Base-by-base conservation (phyloP, 2,888 invertebrate genomes). In the Galerucella nymphaeae region DNA sequence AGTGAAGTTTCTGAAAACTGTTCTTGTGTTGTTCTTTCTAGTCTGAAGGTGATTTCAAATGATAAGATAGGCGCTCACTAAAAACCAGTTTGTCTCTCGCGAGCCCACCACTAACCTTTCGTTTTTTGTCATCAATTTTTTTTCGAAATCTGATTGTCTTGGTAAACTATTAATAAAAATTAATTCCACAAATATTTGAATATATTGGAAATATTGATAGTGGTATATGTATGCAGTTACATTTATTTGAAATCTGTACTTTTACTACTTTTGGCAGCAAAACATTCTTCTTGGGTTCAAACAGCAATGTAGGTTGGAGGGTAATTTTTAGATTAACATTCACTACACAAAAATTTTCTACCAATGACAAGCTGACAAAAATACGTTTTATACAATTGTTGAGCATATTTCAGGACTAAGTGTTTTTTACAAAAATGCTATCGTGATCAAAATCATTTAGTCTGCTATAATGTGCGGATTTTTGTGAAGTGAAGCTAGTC, bases 391-490 rank as follows among this genome's bases (percentile, higher is more conserved):
- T 77, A 77, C 77, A 77, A 70, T 73, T 55, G 71, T 77, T 77
- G 77, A 77, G 77, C 77, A 77, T 76, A 76, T 23, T 77, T 77
- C 77, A 77, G 77, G 77, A 68, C 76, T 70, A 68, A 64, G 65
- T 76, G 64, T 74, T 71, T 77, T 76, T 74, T 77, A 77, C 77
- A 77, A 70, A 70, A 64, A 50, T 45, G 70, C 30, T 41, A 6
- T n/a, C 14, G 3, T 38, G 53, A 42, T 53, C 30, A 62, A 62
- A 62, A 67, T 58, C 41, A 57, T 38, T 53, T 10, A 53, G 9
- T 14, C 48, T 50, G 10, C 4, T 50, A 16, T n/a, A 14, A 9
- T 10, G 10, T 53, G 18, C 3, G 53, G 16, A 16, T 53, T 53
- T 53, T 18, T 53, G 16, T 16, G 18, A 16, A 53, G 30, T 38